Evolutionary conservation across 2,797 vertebrate genomes (phyloP).

Genomic region (Acanthurus lineatus): DNA sequence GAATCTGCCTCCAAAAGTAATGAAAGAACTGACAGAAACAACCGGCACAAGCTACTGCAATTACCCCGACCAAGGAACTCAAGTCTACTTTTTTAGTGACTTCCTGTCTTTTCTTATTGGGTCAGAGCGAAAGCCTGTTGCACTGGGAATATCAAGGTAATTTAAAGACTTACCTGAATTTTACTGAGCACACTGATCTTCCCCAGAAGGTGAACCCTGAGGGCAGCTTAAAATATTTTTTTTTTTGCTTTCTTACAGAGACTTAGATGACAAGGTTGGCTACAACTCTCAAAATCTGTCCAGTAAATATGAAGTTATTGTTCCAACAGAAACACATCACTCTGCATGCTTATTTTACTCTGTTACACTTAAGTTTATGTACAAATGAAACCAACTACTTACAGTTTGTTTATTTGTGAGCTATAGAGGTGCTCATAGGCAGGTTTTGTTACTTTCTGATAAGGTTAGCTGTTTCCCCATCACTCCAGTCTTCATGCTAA

Average conservation of each 20-base stretch:
- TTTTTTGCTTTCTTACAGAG: too few relatives aligned
- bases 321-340: neutral
- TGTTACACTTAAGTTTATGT: neutral
- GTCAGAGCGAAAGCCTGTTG: too few relatives aligned
- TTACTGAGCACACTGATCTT: too few relatives aligned
- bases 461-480: neutral
- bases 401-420: neutral
- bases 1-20: constrained; percentile 1
- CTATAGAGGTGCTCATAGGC: neutral
- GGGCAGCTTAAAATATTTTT: neutral
- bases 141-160: too few relatives aligned
- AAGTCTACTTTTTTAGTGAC: neutral
- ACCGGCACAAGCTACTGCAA: neutral
- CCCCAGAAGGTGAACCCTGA: too few relatives aligned
- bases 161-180: too few relatives aligned
- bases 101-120: too few relatives aligned
- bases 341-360: neutral
- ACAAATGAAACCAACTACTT: neutral
- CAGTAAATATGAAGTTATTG: neutral
- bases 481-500: neutral
- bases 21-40: constrained; percentile 8
- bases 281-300: neutral
- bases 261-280: neutral
- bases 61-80: neutral
- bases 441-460: neutral